phyloP scores from a whole-genome alignment of 2,113 vertebrate species.

The Hyaena hyaena region DNA sequence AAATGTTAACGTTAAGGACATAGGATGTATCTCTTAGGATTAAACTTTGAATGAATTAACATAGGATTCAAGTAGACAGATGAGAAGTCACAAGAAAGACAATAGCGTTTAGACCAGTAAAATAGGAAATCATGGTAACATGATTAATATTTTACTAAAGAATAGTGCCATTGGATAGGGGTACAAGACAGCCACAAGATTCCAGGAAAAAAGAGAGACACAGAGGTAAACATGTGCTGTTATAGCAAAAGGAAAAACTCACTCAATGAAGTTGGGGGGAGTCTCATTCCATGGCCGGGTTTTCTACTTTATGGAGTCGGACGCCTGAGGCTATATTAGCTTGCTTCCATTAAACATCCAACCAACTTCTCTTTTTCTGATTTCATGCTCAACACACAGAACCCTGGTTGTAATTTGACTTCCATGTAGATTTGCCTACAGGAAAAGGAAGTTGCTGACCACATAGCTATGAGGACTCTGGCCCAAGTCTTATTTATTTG shows the following conservation, averaged over 20 bases:
- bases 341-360: constrained; percentile 7
- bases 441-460: constrained; percentile 33
- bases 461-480: not conserved
- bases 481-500: constrained; percentile 57
- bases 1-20: constrained; percentile 15
- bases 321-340: not conserved
- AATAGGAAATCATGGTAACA: not conserved
- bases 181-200: not conserved
- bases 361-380: constrained; percentile 12
- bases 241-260: not conserved
- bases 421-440: constrained; percentile 34
- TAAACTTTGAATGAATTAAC: constrained; percentile 22
- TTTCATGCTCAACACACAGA: constrained; percentile 57
- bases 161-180: not conserved
- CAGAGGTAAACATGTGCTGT: not conserved
- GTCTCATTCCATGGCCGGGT: rapidly evolving
- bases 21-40: not conserved
- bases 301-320: not conserved
- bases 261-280: not conserved
- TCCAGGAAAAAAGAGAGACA: not conserved
- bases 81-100: not conserved
- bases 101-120: not conserved
- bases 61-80: not conserved
- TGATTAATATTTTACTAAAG: not conserved
- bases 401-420: constrained; percentile 55